These are phyloP conservation scores for Nycticorax nycticorax DNA, from an alignment of 2,113 vertebrate genomes.

Conservation along the genomic window DNA sequence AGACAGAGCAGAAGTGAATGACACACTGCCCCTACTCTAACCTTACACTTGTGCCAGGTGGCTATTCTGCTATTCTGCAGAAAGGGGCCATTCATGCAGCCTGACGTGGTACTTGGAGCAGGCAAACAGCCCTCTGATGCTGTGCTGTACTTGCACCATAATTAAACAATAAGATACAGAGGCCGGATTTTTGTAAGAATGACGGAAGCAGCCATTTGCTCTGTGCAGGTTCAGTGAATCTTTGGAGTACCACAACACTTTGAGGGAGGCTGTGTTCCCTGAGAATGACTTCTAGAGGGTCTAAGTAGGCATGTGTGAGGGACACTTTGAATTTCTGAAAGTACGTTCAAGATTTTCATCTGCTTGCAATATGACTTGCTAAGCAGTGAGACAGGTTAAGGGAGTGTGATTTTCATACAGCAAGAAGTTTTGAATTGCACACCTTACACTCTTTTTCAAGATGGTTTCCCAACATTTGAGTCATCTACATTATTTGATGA, in stretches of 20 bases:
- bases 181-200: not conserved
- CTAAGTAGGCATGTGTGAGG: not conserved
- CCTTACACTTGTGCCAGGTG: not conserved
- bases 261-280: not conserved
- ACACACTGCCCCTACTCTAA: not conserved
- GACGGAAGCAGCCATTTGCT: not conserved
- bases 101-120: not conserved
- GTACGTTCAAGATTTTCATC: not conserved
- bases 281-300: not conserved
- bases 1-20: not conserved
- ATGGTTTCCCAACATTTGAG: not conserved
- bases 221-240: not conserved
- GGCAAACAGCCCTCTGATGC: not conserved
- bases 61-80: not conserved
- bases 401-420: not conserved
- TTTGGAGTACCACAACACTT: not conserved
- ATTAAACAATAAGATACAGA: not conserved
- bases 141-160: not conserved
- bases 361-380: not conserved
- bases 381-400: not conserved
- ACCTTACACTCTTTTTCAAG: not conserved
- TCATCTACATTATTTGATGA: not conserved
- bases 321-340: not conserved
- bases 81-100: not conserved
- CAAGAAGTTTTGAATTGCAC: not conserved